Base-by-base conservation (phyloP, 92 coral and sea anemone genomes). In the Phenganax marumi region DNA sequence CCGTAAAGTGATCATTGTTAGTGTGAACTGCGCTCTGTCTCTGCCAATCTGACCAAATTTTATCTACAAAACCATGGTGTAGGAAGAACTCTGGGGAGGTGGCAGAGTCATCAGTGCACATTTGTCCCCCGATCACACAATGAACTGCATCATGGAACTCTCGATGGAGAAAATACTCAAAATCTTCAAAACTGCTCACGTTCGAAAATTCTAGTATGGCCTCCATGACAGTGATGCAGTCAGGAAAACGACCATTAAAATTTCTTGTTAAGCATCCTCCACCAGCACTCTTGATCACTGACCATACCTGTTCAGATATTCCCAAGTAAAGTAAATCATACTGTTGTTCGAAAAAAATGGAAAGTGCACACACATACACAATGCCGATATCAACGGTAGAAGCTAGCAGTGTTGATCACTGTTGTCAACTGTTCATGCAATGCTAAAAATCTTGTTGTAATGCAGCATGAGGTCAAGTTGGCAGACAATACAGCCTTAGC, bases 41-140 rank as follows among this genome's bases (percentile, higher is more conserved):
- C 84, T 95, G 98, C 98, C 98, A 95, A 85, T 95, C 90, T 23
- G 90, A 90, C 98, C 98, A 95, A 50, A 95, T 74, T 79, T 95
- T 95, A 85, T 95, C 98, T 80, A 95, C 84, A 66, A 88, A 95
- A 12, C 92, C 97, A 75, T 92, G 97, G 76, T 92, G 97, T 33
- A 89, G 74, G 95, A 93, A 92, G 61, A 95, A 95, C 79, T 95
- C 98, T 0, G 97, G 97, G 7, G 95, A 87, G 8, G 69, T 76
- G 8, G 98, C 91, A 12, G 98, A 92, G 81, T 81, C 89, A 49
- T 87, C 88, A 14, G 66, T 47, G 9, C 88, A 66, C 97, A 94
- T 94, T 8, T 84, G 90, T 16, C 97, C 98, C 3, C 98, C 97
- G 19, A 94, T 81, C 9, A 92, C 97, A 50, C 90, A 87, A 63